These are phyloP conservation scores for Crotalus viridis DNA, from an alignment of 2,113 vertebrate species.

Conservation along the genomic window DNA sequence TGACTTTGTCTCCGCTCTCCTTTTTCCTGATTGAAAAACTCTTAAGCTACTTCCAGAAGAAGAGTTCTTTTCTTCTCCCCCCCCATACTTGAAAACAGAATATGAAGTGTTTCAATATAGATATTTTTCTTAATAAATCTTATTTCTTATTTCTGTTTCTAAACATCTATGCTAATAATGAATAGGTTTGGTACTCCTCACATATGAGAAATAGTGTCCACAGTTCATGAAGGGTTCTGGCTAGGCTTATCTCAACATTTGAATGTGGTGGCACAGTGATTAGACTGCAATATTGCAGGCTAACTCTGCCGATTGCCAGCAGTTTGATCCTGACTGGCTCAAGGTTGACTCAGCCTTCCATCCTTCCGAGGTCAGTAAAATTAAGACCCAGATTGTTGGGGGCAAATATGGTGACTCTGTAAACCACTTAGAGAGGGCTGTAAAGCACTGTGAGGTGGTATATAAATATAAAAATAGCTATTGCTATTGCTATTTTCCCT, in stretches of 20 bases:
- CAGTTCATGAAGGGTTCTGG: neutral
- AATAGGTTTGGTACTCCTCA: neutral
- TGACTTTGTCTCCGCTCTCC: neutral
- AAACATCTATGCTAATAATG: neutral
- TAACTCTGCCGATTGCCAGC: neutral
- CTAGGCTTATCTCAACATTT: neutral
- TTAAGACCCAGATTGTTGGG: neutral
- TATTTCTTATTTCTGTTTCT: neutral
- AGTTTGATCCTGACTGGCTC: neutral
- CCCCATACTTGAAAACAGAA: neutral
- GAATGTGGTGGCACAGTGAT: neutral
- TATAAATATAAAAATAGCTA: neutral
- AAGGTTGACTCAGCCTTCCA: neutral
- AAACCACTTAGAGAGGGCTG: neutral
- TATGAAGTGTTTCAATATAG: neutral
- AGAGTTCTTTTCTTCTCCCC: neutral
- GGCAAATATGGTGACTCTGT: too few relatives aligned
- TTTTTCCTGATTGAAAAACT: neutral
- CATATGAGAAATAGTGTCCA: neutral
- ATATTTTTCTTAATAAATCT: neutral
- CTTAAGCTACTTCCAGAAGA: neutral
- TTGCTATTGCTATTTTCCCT: neutral
- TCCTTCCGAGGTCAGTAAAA: neutral
- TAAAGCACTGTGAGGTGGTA: neutral
- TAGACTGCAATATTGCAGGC: neutral